Base-by-base conservation (phyloP, 1,140 invertebrate species). In the Neodiprion pinetum region DNA sequence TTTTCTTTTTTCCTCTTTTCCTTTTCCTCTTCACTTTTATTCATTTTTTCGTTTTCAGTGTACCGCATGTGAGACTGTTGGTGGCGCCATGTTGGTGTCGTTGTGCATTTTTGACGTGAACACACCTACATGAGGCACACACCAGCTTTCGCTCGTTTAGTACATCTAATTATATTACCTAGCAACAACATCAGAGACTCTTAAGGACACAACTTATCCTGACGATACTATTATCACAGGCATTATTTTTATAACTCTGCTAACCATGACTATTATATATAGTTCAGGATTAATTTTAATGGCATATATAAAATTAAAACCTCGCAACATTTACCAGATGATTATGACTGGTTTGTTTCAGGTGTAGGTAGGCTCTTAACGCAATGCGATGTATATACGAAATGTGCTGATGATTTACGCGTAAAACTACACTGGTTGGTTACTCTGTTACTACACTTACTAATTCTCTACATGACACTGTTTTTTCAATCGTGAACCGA, bases 151-250 rank as follows among this genome's bases (percentile, higher is more conserved):
- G 17, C 7, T 61, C 53, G 65, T 50, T 75, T 74, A 71, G 53
- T 76, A 73, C 75, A 73, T 73, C 73, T 78, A 76, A 74, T 77
- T 78, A 83, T 84, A 83, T 83, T 88, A 89, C 84, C 88, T 88
- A 89, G 85, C 84, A 89, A 88, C 87, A 88, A 88, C 86, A 88
- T 88, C 87, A 87, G 87, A 88, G 82, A 89, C 85, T 88, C 84
- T 88, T 87, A 89, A 89, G 87, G 88, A 88, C 87, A 88, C 86
- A 89, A 89, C 87, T 89, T 88, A 89, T 89, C 87, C 87, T 89
- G 87, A 89, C 87, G 86, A 89, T 89, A 87, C 87, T 89, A 89
- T 89, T 89, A 89, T 89, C 88, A 89, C 88, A 89, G 88, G 88
- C 88, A 87, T 86, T 87, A 87, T 86, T 70, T 71, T 71, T 23